Evolutionary conservation across 2,888 invertebrate genomes (phyloP).

Genomic region (Catocala sponsa): DNA sequence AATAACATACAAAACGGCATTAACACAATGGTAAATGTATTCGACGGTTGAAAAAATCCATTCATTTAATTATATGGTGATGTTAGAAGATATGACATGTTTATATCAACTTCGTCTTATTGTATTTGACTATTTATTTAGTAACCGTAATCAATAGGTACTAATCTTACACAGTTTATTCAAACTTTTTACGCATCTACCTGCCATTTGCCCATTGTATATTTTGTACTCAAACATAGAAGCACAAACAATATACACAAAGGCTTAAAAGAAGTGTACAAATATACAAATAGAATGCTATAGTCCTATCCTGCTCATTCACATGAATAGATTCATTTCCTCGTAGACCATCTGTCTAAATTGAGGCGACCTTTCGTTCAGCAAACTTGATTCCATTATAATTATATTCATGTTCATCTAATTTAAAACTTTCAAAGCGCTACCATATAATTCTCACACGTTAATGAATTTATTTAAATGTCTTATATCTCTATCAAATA

Average conservation of each 20-base stretch:
- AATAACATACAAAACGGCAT: no score
- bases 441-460: conserved; percentile 27
- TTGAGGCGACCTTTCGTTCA: conserved; percentile 29
- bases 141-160: no score
- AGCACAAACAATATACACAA: conserved; percentile 1
- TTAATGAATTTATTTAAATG: conserved; percentile 40
- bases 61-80: no score
- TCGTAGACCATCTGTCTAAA: conserved; percentile 42
- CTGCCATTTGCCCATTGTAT: conserved; percentile 1
- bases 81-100: no score
- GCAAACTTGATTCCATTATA: conserved; percentile 33
- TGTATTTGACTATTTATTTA: no score
- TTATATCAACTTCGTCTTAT: no score
- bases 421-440: conserved; percentile 26
- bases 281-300: conserved; percentile 32
- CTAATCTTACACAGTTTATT: no score
- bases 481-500: conserved; percentile 44
- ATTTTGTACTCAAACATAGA: neutral
- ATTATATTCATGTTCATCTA: conserved; percentile 33
- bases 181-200: neutral
- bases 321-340: conserved; percentile 48
- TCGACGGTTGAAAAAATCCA: no score
- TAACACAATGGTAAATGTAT: no score
- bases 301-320: conserved; percentile 46
- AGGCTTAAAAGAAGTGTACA: conserved; percentile 1